These are phyloP conservation scores for Bimastos eiseni DNA, from an alignment of 2,888 invertebrate species.

Conservation along the genomic window DNA sequence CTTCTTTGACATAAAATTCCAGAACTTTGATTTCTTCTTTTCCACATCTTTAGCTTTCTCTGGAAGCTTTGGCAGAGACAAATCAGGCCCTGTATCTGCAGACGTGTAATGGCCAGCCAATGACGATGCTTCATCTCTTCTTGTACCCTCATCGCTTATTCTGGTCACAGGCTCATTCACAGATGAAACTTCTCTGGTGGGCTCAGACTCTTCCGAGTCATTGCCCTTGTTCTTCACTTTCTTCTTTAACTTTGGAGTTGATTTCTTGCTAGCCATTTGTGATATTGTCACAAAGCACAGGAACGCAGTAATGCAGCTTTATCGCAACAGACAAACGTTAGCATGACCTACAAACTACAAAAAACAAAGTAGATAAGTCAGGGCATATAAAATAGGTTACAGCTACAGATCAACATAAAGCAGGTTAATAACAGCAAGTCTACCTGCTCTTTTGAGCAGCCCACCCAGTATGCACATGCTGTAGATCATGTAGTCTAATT, in stretches of 20 bases:
- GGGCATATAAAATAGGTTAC: not conserved
- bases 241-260: conserved; percentile 21
- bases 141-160: not conserved
- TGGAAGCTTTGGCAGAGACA: not conserved
- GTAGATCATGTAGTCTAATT: not conserved
- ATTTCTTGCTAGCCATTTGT: conserved; percentile 20
- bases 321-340: not conserved
- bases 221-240: conserved; percentile 19
- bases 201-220: not conserved
- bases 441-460: not conserved
- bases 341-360: not conserved
- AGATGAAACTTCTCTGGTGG: conserved; percentile 7
- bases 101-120: not conserved
- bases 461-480: not conserved
- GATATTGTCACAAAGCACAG: not conserved
- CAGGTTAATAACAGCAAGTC: not conserved
- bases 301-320: not conserved
- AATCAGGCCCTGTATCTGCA: not conserved
- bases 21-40: conserved; percentile 28
- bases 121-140: not conserved
- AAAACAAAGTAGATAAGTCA: not conserved
- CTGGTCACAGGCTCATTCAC: not conserved
- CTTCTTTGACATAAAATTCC: conserved; percentile 21
- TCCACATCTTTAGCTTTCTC: conserved; percentile 14
- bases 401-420: not conserved